phyloP scores from a whole-genome alignment of 2,888 invertebrate genomes.

The Cacoxenus indagator region DNA sequence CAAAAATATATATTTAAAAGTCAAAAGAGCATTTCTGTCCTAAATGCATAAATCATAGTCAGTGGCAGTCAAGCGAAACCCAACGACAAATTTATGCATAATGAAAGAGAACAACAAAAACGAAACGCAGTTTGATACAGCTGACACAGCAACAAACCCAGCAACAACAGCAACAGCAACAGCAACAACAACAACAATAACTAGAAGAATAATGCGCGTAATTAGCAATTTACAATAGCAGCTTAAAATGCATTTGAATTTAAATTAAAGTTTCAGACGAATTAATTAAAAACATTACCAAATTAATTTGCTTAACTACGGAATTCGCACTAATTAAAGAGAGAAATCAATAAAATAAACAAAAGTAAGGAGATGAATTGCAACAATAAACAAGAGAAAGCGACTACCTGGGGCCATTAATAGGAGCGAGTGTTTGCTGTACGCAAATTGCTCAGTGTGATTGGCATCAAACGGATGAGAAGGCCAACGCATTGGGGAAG shows the following conservation, averaged over 20 bases:
- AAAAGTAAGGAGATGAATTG: neutral
- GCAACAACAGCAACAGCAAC: neutral
- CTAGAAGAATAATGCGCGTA: constrained; percentile 32
- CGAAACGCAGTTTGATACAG: too few relatives aligned
- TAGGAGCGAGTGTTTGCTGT: too few relatives aligned
- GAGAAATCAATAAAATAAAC: neutral
- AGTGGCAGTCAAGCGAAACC: constrained; percentile 25
- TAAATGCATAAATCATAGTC: constrained; percentile 36
- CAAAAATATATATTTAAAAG: neutral
- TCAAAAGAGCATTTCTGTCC: too few relatives aligned
- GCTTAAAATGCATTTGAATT: constrained; percentile 40
- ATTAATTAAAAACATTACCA: constrained; percentile 7
- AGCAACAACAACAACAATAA: constrained; percentile 1
- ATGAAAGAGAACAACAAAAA: neutral
- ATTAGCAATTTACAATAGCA: constrained; percentile 42
- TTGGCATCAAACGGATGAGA: too few relatives aligned
- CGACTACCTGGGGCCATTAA: too few relatives aligned
- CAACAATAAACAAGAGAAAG: neutral
- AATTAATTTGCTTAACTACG: constrained; percentile 2
- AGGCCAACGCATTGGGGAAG: too few relatives aligned
- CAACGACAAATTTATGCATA: constrained; percentile 1
- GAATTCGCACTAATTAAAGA: neutral
- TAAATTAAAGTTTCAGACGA: constrained; percentile 36
- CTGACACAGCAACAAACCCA: neutral
- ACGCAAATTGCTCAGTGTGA: too few relatives aligned